Evolutionary conservation across 2,888 invertebrate genomes (phyloP), one percentile per base, ranked within the genome.

Genomic region (Acrobasis suavella): DNA sequence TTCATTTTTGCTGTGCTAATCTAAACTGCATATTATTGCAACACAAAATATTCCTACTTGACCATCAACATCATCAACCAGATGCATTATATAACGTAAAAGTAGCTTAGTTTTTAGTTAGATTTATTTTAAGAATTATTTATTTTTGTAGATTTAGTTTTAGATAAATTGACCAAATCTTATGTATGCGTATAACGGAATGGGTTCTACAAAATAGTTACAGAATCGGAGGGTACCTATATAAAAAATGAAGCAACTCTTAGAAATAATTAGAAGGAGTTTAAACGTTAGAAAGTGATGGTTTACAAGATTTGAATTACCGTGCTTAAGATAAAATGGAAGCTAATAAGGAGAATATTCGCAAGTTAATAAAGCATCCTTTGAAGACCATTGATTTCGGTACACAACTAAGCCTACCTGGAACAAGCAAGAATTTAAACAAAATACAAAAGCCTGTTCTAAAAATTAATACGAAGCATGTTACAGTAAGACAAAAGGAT

Each of bases 91-190:
- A n/a, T n/a, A n/a, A n/a, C n/a, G n/a, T n/a, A n/a, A n/a, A n/a
- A n/a, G n/a, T n/a, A n/a, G n/a, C n/a, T n/a, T n/a, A n/a, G 83
- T 67, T 78, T 71, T 86, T 86, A 82, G 80, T 74, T 85, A 81
- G 69, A 64, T 69, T 76, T 83, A 80, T 73, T 75, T 75, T 55
- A 62, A 62, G 54, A 55, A 51, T 83, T 82, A 88, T 88, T 87
- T 89, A 88, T 87, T 85, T 72, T 77, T 72, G 73, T 69, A n/a
- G n/a, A n/a, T n/a, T n/a, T n/a, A n/a, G n/a, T n/a, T n/a, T n/a
- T n/a, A 69, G 70, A 74, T 75, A 42, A 60, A 22, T 42, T n/a
- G n/a, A n/a, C 16, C 14, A 10, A n/a, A 0, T 17, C n/a, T n/a
- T 32, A 8, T 6, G 2, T 16, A 2, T 32, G 9, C 14, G 32